Evolutionary conservation across 2,888 invertebrate species (phyloP).

Genomic region (Arge pagana): DNA sequence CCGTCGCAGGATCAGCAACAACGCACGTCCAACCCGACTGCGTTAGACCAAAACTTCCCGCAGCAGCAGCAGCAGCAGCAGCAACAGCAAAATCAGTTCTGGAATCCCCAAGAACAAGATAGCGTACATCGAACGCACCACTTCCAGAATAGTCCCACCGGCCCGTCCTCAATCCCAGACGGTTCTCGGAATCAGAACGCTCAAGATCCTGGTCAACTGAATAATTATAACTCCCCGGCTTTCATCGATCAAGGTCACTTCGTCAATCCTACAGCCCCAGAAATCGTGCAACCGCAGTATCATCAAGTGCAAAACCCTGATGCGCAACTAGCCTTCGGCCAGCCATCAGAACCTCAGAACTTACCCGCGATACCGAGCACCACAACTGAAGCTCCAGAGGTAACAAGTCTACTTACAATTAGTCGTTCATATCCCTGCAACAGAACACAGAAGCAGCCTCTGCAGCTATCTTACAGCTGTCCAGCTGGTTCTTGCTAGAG

Average conservation of each 20-base stretch:
- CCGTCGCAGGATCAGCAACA: slow-evolving; percentile 31
- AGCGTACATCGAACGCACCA: slow-evolving; percentile 26
- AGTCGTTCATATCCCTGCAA: no score
- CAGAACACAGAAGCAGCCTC: no score
- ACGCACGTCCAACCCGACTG: slow-evolving; percentile 21
- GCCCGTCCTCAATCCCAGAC: slow-evolving; percentile 2
- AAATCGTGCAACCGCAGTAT: no score
- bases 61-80: not conserved
- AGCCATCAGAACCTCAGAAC: not conserved
- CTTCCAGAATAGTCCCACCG: slow-evolving; percentile 1
- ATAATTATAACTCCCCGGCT: slow-evolving; percentile 16
- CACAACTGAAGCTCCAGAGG: slow-evolving; percentile 13
- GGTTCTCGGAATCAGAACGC: slow-evolving; percentile 9
- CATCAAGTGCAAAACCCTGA: not conserved
- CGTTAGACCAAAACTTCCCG: slow-evolving; percentile 2
- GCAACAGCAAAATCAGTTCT: not conserved
- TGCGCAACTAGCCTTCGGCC: not conserved
- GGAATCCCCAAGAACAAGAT: no score
- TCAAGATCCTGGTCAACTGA: slow-evolving; percentile 6
- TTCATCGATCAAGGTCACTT: no score
- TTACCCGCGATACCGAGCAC: not conserved
- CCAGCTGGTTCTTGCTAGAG: no score
- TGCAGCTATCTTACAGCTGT: no score
- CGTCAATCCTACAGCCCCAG: no score
- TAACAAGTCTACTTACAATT: no score